Base-by-base conservation (phyloP, 2,888 invertebrate genomes). In the Ennomos quercinarius region DNA sequence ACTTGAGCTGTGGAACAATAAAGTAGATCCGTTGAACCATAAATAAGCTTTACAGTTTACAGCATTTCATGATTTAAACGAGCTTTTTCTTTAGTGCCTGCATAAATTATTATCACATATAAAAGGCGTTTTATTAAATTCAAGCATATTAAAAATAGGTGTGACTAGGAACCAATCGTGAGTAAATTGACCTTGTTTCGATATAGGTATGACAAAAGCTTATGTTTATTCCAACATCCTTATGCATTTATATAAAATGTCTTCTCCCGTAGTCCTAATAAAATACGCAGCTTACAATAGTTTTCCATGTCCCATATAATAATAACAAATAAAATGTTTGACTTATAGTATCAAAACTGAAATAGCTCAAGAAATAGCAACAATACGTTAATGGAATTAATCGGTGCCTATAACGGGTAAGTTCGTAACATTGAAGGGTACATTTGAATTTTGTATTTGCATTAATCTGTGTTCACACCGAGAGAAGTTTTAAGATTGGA, bases 361-460 rank as follows among this genome's bases (percentile, higher is more conserved):
- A 27, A 47, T 43, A 44, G 43, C 42, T 45, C 57, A 41, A 48
- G 39, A 11, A 43, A 53, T 42, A 47, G 51, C 12, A 40, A 49
- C 52, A 39, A 53, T 64, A 56, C 61, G 54, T 17, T 59, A 62
- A 64, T 70, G 46, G 58, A 65, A 69, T 73, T 75, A 74, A 74
- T 72, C 67, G 68, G 67, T 66, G 67, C 64, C 61, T 56, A 17
- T 64, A 64, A 64, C 63, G 55, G 64, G 63, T 71, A 74, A 78
- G 74, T 80, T 84, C 75, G 77, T 72, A 69, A 70, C 69, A 68
- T 73, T 74, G 86, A 89, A 89, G 87, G 88, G 85, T 83, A 79
- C 76, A 81, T 82, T 83, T 81, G 73, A 83, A 85, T 86, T 84
- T 81, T 56, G 65, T 75, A 80, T 82, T 81, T 77, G 76, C 78